Percentiles rank a stretch among this genome's conserved stretches.
Conservation (phyloP, 2,797 vertebrate genomes). For the Acanthurus lineatus region DNA sequence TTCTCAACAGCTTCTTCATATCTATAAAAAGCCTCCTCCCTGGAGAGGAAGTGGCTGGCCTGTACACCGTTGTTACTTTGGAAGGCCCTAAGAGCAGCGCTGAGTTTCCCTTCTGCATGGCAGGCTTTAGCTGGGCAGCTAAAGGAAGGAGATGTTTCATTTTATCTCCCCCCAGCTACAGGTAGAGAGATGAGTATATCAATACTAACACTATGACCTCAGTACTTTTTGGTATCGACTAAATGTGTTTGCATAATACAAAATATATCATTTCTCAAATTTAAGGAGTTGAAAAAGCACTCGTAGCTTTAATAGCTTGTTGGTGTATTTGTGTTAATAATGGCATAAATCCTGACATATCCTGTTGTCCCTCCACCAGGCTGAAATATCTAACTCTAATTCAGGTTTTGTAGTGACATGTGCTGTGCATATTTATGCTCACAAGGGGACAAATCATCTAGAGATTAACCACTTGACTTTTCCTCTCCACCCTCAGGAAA, state of each 20-base stretch:
- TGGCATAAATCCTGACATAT: background rate
- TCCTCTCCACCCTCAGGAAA: background rate
- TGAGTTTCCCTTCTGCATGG: conserved; percentile 19
- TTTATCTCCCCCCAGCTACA: background rate
- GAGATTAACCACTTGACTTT: background rate
- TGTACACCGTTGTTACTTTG: conserved; percentile 29
- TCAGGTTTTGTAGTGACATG: no score
- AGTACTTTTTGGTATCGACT: background rate
- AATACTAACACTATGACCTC: no score
- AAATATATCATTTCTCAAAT: background rate
- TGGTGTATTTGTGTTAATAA: no score
- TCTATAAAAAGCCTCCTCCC: conserved; percentile 71
- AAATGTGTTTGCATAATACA: background rate
- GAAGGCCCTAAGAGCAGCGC: conserved; percentile 19
- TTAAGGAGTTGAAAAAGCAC: no score
- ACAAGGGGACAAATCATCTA: background rate
- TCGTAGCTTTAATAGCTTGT: no score
- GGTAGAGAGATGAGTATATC: background rate
- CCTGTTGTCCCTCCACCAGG: background rate
- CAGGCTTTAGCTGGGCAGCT: background rate
- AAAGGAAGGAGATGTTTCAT: conserved; percentile 14
- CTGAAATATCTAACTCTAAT: background rate
- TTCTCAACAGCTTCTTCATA: conserved; percentile 58
- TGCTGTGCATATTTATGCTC: background rate
- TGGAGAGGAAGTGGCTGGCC: conserved; percentile 72